These are phyloP conservation scores for Speoplatyrhinus poulsoni DNA, from an alignment of 2,113 vertebrate genomes.

Conservation along the genomic window DNA sequence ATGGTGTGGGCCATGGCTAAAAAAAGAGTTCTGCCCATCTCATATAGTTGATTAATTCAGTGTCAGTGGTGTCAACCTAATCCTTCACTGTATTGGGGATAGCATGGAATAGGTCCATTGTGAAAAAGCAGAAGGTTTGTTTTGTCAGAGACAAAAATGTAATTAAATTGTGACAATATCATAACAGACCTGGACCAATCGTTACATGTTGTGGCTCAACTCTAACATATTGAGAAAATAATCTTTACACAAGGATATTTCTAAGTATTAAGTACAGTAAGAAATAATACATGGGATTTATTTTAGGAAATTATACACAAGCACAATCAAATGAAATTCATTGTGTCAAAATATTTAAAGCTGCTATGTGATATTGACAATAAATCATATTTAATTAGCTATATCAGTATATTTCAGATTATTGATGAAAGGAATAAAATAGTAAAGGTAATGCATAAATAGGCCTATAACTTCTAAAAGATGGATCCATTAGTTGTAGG, in stretches of 20 bases:
- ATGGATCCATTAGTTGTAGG: no score
- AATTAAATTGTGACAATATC: constrained; percentile 54
- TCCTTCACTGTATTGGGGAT: constrained; percentile 51
- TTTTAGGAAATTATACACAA: neutral
- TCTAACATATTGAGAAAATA: constrained; percentile 11
- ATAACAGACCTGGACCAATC: constrained; percentile 39
- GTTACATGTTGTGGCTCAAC: constrained; percentile 36
- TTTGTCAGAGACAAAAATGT: constrained; percentile 46
- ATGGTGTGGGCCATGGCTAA: neutral
- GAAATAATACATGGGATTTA: neutral
- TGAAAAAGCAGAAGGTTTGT: constrained; percentile 37
- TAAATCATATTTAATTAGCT: no score
- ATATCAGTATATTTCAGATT: no score
- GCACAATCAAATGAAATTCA: constrained; percentile 10
- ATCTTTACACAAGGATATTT: constrained; percentile 27
- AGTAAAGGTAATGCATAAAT: no score
- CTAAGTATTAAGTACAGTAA: neutral
- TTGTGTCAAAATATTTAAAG: no score
- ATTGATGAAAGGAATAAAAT: no score
- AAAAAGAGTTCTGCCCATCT: neutral
- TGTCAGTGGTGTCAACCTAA: constrained; percentile 32
- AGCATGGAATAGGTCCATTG: constrained; percentile 6
- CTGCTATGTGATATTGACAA: no score
- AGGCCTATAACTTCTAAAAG: no score
- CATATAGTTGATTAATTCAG: constrained; percentile 29